phyloP scores from a whole-genome alignment of 2,113 vertebrate species.

The Heterotis niloticus region DNA sequence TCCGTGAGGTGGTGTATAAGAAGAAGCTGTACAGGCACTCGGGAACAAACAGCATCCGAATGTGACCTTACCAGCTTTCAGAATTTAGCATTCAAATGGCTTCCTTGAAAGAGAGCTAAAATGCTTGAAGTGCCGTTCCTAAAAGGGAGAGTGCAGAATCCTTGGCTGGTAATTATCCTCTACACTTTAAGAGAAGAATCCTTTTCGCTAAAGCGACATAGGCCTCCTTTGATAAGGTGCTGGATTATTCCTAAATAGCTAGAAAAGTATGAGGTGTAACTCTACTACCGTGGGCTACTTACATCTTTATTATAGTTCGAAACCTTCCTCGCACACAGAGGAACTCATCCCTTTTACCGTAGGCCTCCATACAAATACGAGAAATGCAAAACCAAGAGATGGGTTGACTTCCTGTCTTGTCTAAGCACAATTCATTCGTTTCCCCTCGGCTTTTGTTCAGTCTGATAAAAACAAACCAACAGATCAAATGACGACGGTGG shows the following conservation, averaged over 20 bases:
- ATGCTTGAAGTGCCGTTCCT: conserved; percentile 20
- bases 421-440: conserved; percentile 45
- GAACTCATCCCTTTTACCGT: conserved; percentile 35
- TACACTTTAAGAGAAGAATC: conserved; percentile 50
- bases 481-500: conserved; percentile 38
- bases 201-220: conserved; percentile 39
- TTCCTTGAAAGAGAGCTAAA: conserved; percentile 43
- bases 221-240: conserved; percentile 15
- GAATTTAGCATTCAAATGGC: conserved; percentile 36
- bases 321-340: conserved; percentile 42
- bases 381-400: conserved; percentile 52
- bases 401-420: conserved; percentile 56
- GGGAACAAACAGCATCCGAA: conserved; percentile 38
- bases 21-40: conserved; percentile 27
- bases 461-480: conserved; percentile 48
- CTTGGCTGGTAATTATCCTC: conserved; percentile 45
- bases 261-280: conserved; percentile 47
- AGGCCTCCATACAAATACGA: conserved; percentile 40
- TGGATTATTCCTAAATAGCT: conserved; percentile 40
- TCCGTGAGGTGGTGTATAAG: conserved; percentile 21
- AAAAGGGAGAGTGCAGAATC: conserved; percentile 32
- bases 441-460: conserved; percentile 47
- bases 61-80: conserved; percentile 49
- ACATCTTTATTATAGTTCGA: conserved; percentile 44
- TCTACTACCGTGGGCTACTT: conserved; percentile 44